These are phyloP conservation scores for Apteryx mantelli DNA, from an alignment of 2,113 vertebrate species.

Conservation along the genomic window DNA sequence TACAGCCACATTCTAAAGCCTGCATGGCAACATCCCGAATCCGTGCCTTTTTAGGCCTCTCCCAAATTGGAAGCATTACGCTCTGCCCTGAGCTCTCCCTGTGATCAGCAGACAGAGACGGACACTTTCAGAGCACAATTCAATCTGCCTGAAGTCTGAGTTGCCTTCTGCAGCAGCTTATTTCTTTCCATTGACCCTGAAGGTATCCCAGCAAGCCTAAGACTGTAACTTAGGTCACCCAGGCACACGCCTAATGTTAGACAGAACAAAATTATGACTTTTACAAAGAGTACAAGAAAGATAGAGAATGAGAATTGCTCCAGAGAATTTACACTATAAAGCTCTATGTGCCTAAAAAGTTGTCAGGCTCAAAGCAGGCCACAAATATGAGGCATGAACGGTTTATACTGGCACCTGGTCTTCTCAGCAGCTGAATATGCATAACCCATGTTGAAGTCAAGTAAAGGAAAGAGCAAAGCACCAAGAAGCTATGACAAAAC, in stretches of 20 bases:
- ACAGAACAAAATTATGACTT: neutral
- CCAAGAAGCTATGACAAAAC: neutral
- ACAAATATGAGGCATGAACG: neutral
- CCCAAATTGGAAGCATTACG: neutral
- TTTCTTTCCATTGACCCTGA: neutral
- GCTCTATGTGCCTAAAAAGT: neutral
- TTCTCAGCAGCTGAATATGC: neutral
- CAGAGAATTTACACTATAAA: neutral
- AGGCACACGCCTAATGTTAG: neutral
- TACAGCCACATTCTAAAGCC: neutral
- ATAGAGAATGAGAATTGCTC: neutral
- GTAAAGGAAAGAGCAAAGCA: neutral
- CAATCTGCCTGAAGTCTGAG: neutral
- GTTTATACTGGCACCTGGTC: neutral
- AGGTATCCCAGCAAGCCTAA: neutral
- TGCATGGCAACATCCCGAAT: neutral
- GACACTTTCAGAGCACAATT: neutral
- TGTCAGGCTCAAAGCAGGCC: neutral
- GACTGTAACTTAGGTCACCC: neutral
- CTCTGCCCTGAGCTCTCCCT: neutral
- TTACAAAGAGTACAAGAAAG: neutral
- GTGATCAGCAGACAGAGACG: neutral
- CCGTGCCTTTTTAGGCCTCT: neutral
- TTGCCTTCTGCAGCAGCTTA: rapidly evolving
- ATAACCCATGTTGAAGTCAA: neutral